phyloP scores from a whole-genome alignment of 2,888 invertebrate genomes.

The Xestobium rufovillosum region DNA sequence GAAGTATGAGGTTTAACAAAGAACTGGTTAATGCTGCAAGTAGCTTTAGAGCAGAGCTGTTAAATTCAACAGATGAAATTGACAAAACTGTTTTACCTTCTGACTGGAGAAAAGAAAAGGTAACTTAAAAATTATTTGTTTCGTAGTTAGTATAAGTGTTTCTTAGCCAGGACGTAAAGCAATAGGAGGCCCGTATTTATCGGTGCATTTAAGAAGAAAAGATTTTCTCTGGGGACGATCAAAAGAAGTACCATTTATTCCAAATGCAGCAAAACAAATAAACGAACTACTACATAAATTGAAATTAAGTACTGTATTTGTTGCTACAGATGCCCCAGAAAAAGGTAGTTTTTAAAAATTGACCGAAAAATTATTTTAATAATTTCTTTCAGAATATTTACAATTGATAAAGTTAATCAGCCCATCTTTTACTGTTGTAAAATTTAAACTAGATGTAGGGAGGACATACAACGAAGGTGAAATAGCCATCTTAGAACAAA shows the following conservation, averaged over 20 bases:
- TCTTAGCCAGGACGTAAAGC: slow-evolving; percentile 46
- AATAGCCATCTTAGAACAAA: slow-evolving; percentile 89
- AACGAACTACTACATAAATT: slow-evolving; percentile 50
- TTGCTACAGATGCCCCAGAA: slow-evolving; percentile 76
- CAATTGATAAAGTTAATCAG: slow-evolving; percentile 45
- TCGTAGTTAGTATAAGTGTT: slow-evolving; percentile 11
- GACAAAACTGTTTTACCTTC: slow-evolving; percentile 53
- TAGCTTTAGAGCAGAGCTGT: slow-evolving; percentile 52
- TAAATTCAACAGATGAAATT: slow-evolving; percentile 54
- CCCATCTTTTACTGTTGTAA: slow-evolving; percentile 33
- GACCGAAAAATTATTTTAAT: slow-evolving; percentile 9
- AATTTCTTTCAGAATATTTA: slow-evolving; percentile 43
- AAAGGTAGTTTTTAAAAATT: slow-evolving; percentile 39
- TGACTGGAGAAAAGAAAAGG: slow-evolving; percentile 57
- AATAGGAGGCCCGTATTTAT: slow-evolving; percentile 65
- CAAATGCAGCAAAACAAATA: slow-evolving; percentile 70
- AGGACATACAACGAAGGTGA: slow-evolving; percentile 69
- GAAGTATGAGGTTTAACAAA: slow-evolving; percentile 85
- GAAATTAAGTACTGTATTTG: slow-evolving; percentile 57
- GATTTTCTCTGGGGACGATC: slow-evolving; percentile 77
- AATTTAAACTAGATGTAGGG: slow-evolving; percentile 47
- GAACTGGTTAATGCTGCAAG: slow-evolving; percentile 60
- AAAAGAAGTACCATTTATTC: slow-evolving; percentile 70
- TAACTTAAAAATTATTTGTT: slow-evolving; percentile 26
- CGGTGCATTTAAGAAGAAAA: slow-evolving; percentile 78